These are phyloP conservation scores for Netelia inedita DNA, from an alignment of 2,888 invertebrate species.

Conservation along the genomic window DNA sequence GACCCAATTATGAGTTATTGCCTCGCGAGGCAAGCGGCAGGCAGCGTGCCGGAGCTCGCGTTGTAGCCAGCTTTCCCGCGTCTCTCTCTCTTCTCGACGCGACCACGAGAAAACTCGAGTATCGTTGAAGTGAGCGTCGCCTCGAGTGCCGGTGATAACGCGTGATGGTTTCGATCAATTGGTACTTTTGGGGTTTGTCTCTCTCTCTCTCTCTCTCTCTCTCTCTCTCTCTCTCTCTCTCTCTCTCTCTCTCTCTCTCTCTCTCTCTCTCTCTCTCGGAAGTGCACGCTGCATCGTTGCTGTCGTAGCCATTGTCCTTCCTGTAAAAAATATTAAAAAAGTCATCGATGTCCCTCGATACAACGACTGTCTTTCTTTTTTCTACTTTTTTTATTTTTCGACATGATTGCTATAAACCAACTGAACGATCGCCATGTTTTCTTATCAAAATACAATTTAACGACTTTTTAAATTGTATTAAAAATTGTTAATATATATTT, in stretches of 20 bases:
- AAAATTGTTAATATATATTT: too few species aligned
- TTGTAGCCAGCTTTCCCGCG: neutral
- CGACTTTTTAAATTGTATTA: too few species aligned
- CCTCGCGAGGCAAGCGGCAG: constrained; percentile 54
- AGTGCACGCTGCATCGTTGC: neutral
- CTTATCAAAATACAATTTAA: too few species aligned
- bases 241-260: constrained; percentile 16
- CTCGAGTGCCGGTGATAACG: constrained; percentile 63
- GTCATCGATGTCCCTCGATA: too few species aligned
- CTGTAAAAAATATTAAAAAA: too few species aligned
- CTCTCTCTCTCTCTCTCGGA: neutral
- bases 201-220: neutral
- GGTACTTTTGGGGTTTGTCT: constrained; percentile 60
- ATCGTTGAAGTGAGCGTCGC: constrained; percentile 53
- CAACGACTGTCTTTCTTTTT: too few species aligned
- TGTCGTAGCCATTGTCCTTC: neutral
- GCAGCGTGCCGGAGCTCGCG: constrained; percentile 14
- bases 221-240: constrained; percentile 6
- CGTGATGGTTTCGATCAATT: constrained; percentile 66
- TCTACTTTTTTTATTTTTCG: too few species aligned
- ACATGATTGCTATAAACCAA: too few species aligned
- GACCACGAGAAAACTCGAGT: constrained; percentile 47
- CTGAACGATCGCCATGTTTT: too few species aligned
- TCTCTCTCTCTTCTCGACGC: constrained; percentile 5
- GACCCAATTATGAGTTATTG: constrained; percentile 70